These are phyloP conservation scores for Drosophila fulvimacula DNA, from an alignment of 2,888 invertebrate species.

Conservation along the genomic window DNA sequence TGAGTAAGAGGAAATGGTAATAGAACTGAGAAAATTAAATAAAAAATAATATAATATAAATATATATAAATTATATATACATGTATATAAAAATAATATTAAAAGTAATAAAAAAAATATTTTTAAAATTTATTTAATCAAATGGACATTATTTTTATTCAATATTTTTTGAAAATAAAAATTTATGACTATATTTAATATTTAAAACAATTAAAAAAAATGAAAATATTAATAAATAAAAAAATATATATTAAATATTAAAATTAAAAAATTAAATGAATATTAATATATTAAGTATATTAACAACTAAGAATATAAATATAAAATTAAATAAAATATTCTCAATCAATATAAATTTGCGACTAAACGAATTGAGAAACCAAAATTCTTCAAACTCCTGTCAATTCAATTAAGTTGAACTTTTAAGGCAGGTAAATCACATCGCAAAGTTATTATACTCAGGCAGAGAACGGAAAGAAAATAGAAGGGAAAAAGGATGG, in stretches of 20 bases:
- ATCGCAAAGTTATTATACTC: constrained; percentile 37
- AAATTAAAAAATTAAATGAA: too few species aligned
- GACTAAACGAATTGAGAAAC: not conserved
- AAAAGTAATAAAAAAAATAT: too few species aligned
- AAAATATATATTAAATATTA: not conserved
- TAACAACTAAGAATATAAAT: not conserved
- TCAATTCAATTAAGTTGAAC: constrained; percentile 22
- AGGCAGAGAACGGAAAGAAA: not conserved
- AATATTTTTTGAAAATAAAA: too few species aligned
- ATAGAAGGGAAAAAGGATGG: constrained; percentile 6
- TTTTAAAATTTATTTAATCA: too few species aligned
- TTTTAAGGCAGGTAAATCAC: constrained; percentile 28
- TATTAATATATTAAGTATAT: too few species aligned
- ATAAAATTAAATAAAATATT: not conserved
- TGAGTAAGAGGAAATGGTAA: not conserved
- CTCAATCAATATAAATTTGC: not conserved
- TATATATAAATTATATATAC: too few species aligned
- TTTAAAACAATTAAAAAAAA: not conserved
- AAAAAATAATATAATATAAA: too few species aligned
- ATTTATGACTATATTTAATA: too few species aligned
- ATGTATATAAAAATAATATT: too few species aligned
- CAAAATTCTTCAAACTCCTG: not conserved
- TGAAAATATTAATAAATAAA: not conserved
- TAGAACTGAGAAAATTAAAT: too few species aligned
- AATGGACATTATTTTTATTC: too few species aligned